Conservation (phyloP, 2,797 vertebrate species). For the Mergus octosetaceus region DNA sequence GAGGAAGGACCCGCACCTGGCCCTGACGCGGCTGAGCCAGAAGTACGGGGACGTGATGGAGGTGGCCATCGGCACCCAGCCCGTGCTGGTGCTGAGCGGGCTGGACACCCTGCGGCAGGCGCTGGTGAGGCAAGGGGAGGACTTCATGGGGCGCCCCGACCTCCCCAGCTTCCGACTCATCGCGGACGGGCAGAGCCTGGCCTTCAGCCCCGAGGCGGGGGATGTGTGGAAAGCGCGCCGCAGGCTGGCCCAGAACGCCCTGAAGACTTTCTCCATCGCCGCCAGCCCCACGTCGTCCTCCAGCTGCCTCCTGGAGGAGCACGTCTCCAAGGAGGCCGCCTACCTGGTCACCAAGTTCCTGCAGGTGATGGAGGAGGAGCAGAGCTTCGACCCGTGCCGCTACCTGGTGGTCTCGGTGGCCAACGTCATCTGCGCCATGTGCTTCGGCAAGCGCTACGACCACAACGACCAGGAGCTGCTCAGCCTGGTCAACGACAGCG, state of each 20-base stretch:
- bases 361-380: conserved; percentile 74
- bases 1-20: conserved; percentile 82
- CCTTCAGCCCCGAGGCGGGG: conserved; percentile 84
- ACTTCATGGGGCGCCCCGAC: conserved; percentile 88
- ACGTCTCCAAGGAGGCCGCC: conserved; percentile 84
- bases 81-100: conserved; percentile 89
- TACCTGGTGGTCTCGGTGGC: conserved; percentile 87
- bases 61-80: conserved; percentile 86
- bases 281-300: conserved; percentile 75
- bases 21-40: conserved; percentile 82
- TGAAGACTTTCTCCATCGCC: conserved; percentile 84
- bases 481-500: conserved; percentile 71
- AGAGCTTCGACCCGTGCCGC: conserved; percentile 82
- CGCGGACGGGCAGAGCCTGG: conserved; percentile 81
- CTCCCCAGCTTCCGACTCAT: conserved; percentile 80
- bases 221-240: conserved; percentile 86
- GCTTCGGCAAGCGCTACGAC: conserved; percentile 86
- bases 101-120: conserved; percentile 85
- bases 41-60: conserved; percentile 85
- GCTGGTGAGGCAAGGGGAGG: conserved; percentile 87
- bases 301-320: conserved; percentile 88
- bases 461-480: conserved; percentile 86
- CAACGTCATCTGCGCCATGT: conserved; percentile 90
- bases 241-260: conserved; percentile 85
- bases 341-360: conserved; percentile 80